Evolutionary conservation across 2,113 vertebrate genomes (phyloP).

Genomic region (Sitta europaea): DNA sequence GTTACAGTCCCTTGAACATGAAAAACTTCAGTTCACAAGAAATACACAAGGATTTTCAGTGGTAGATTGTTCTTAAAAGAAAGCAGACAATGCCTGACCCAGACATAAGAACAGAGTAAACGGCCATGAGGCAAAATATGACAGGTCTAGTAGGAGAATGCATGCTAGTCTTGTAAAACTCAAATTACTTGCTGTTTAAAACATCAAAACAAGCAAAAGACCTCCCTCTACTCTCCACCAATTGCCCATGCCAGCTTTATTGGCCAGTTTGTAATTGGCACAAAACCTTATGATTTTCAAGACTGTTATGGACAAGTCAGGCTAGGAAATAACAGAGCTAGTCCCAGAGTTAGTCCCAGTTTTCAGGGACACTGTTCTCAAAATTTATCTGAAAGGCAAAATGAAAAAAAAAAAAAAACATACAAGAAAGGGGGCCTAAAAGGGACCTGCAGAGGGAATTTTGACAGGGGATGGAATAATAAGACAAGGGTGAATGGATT

Average conservation of each 20-base stretch:
- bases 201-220: background rate
- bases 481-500: background rate
- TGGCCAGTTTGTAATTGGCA: background rate
- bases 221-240: background rate
- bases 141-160: background rate
- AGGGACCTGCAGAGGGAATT: background rate
- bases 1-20: background rate
- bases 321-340: background rate
- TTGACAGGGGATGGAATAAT: background rate
- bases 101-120: background rate
- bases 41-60: background rate
- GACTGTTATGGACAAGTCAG: background rate
- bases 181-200: background rate
- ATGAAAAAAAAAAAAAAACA: fast-evolving
- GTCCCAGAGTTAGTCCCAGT: background rate
- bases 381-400: background rate
- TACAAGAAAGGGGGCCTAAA: background rate
- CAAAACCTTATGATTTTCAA: background rate
- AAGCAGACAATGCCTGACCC: background rate
- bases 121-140: background rate
- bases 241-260: background rate
- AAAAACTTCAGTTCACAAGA: background rate
- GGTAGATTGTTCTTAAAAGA: background rate
- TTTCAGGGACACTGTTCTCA: background rate
- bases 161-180: background rate